Evolutionary conservation across 1,140 invertebrate genomes (phyloP).

Genomic region (Mactra quadrangularis): DNA sequence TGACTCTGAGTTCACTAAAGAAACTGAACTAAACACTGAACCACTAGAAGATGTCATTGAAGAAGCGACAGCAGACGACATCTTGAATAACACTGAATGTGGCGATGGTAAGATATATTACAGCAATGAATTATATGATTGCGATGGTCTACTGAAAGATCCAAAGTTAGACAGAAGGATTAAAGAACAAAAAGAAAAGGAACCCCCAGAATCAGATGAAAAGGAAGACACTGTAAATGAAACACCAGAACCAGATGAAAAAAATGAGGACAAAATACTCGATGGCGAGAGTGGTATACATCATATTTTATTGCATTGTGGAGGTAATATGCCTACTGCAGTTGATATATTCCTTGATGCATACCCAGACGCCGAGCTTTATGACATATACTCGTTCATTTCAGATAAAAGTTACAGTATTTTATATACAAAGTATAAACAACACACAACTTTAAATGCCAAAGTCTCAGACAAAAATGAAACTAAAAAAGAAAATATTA

Average conservation of each 20-base stretch:
- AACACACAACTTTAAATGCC: too few relatives aligned
- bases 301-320: constrained; percentile 6
- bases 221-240: background rate
- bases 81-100: background rate
- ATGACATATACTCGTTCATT: background rate
- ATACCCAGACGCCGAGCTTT: background rate
- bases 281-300: background rate
- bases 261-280: background rate
- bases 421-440: too few relatives aligned
- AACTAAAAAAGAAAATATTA: background rate
- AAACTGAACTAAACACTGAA: too few relatives aligned
- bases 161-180: too few relatives aligned
- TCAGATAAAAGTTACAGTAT: background rate
- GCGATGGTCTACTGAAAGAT: constrained; percentile 19
- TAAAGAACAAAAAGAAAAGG: background rate
- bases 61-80: too few relatives aligned
- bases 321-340: background rate
- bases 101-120: background rate
- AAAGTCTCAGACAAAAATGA: background rate
- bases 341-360: background rate
- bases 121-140: constrained; percentile 18
- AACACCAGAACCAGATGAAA: background rate
- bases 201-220: background rate
- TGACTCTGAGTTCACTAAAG: too few relatives aligned
- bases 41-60: too few relatives aligned